Evolutionary conservation across 2,888 invertebrate species (phyloP).

Genomic region (Sepiola atlantica): DNA sequence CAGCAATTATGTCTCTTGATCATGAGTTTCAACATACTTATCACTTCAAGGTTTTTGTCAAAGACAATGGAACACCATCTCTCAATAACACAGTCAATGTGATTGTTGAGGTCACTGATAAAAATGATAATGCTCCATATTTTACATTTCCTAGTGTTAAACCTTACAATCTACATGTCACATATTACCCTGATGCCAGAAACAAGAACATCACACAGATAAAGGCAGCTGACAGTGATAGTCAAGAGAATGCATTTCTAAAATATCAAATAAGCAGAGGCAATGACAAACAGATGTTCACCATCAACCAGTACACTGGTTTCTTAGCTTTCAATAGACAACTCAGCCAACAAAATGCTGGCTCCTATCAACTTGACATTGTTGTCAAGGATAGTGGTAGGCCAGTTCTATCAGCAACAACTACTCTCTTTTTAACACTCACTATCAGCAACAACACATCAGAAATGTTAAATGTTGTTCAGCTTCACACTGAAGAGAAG

Average conservation of each 20-base stretch:
- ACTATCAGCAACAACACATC: conserved; percentile 1
- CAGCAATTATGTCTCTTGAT: conserved; percentile 21
- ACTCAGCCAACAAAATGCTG: not conserved
- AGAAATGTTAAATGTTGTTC: not conserved
- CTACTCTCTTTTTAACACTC: not conserved
- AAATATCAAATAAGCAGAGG: conserved; percentile 13
- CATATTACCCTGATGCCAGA: not conserved
- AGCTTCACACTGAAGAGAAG: not conserved
- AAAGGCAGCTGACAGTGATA: not conserved
- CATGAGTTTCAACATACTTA: conserved; percentile 32
- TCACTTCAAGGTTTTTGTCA: not conserved
- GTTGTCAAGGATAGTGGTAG: not conserved
- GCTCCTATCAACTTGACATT: conserved; percentile 8
- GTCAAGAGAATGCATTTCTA: conserved; percentile 32
- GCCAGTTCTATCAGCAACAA: conserved; percentile 13
- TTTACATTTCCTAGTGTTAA: conserved; percentile 21
- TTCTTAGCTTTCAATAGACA: not conserved
- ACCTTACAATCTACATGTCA: conserved; percentile 32
- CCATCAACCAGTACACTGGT: conserved; percentile 13
- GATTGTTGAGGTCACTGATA: conserved; percentile 12
- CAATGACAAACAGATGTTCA: not conserved
- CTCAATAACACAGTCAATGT: not conserved
- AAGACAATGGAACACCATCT: conserved; percentile 22
- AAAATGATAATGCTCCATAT: conserved; percentile 22
- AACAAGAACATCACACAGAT: not conserved